Evolutionary conservation across 2,888 invertebrate species (phyloP).

Genomic region (Pteria penguin): DNA sequence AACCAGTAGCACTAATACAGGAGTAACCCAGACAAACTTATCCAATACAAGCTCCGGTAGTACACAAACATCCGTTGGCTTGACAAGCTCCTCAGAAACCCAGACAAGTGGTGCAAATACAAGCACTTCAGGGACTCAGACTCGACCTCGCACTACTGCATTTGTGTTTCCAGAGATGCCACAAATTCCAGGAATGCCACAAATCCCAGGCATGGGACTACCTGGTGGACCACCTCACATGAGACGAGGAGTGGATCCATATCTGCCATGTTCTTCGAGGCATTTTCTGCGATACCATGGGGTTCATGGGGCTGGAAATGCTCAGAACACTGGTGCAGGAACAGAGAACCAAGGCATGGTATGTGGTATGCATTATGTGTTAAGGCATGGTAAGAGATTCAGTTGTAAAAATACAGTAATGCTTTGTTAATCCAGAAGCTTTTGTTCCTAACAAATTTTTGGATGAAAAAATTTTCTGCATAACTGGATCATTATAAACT

Average conservation of each 20-base stretch:
- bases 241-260: constrained; percentile 58
- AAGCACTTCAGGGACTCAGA: constrained; percentile 57
- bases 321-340: too few relatives aligned
- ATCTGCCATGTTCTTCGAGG: constrained; percentile 67
- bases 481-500: too few relatives aligned
- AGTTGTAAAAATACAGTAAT: too few relatives aligned
- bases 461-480: too few relatives aligned
- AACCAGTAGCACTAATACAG: background rate
- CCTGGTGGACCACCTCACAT: too few relatives aligned
- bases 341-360: constrained; percentile 32
- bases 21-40: constrained; percentile 11
- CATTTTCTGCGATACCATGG: constrained; percentile 65
- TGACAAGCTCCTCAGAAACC: constrained; percentile 52
- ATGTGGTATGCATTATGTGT: too few relatives aligned
- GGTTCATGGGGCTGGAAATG: constrained; percentile 42
- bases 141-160: constrained; percentile 45
- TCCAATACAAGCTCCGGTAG: constrained; percentile 31
- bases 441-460: too few relatives aligned
- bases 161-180: constrained; percentile 52
- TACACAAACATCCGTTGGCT: constrained; percentile 37
- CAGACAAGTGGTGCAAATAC: constrained; percentile 46
- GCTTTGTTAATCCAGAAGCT: too few relatives aligned
- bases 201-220: constrained; percentile 2
- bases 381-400: too few relatives aligned
- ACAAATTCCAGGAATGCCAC: constrained; percentile 7